Conservation (phyloP, 2,797 vertebrate genomes). For the Pogonophryne albipinna region DNA sequence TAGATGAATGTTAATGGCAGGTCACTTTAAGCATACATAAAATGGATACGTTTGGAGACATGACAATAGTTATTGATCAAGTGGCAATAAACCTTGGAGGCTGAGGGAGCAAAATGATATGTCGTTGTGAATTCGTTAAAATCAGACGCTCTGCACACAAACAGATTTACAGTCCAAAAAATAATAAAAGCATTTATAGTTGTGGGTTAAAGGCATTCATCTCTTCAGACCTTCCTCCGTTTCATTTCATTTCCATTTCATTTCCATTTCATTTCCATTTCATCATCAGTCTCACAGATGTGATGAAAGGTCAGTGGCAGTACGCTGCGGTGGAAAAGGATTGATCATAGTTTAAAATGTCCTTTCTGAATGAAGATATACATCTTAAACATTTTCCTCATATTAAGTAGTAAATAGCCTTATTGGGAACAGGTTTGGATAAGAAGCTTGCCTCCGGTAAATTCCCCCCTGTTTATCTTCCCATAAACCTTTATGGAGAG, state of each 20-base stretch:
- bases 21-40: background rate
- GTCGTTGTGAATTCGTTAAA: background rate
- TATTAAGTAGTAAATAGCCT: background rate
- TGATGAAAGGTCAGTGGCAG: slow-evolving; percentile 28
- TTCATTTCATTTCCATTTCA: slow-evolving; percentile 23
- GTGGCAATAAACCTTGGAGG: slow-evolving; percentile 5
- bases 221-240: background rate
- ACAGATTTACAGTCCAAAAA: background rate
- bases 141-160: background rate
- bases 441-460: slow-evolving; percentile 4
- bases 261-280: slow-evolving; percentile 22
- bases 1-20: slow-evolving; percentile 7
- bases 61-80: slow-evolving; percentile 14
- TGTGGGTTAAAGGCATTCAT: slow-evolving; percentile 24
- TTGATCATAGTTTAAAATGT: background rate
- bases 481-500: slow-evolving; percentile 8
- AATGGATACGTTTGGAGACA: background rate
- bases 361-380: background rate
- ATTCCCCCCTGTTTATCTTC: slow-evolving; percentile 22
- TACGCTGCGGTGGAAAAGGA: background rate
- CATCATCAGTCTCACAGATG: slow-evolving; percentile 15
- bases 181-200: background rate
- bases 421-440: background rate
- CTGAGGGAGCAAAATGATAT: background rate
- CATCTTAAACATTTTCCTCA: background rate